These are phyloP conservation scores for Arothron firmamentum DNA, from an alignment of 2,113 vertebrate genomes.

Conservation along the genomic window DNA sequence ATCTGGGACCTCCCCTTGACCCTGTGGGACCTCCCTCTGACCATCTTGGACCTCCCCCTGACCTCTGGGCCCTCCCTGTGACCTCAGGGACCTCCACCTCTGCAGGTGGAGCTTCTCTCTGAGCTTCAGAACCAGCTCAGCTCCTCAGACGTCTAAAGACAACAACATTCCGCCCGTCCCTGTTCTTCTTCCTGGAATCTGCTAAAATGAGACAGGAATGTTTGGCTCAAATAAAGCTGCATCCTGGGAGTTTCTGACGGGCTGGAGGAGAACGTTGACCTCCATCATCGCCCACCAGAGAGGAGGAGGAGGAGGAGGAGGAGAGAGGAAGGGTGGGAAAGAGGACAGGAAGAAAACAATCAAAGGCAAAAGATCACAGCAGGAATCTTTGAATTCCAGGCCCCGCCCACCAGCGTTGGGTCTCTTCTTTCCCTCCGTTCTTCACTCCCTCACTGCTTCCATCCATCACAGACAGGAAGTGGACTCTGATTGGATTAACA, in stretches of 20 bases:
- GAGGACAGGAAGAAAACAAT: slow-evolving; percentile 25
- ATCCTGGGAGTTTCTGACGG: slow-evolving; percentile 48
- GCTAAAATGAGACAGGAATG: slow-evolving; percentile 30
- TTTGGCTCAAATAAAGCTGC: slow-evolving; percentile 23
- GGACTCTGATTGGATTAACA: slow-evolving; percentile 60
- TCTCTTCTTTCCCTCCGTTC: not conserved
- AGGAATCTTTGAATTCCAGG: slow-evolving; percentile 7
- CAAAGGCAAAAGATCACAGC: slow-evolving; percentile 7
- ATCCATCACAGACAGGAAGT: slow-evolving; percentile 58
- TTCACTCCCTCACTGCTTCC: not conserved
- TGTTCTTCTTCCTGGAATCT: not conserved
- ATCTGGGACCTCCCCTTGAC: no score
- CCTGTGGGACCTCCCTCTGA: no score
- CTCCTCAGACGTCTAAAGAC: not conserved
- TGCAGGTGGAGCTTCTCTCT: not conserved
- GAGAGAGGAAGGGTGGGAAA: slow-evolving; percentile 10
- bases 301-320: not conserved
- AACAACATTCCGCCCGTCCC: no score
- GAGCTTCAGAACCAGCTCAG: not conserved
- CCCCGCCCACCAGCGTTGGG: slow-evolving; percentile 31
- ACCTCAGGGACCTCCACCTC: not conserved
- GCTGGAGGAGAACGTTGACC: slow-evolving; percentile 30
- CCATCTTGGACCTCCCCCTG: no score
- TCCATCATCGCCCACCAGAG: slow-evolving; percentile 48
- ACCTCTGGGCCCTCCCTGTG: no score